Evolutionary conservation across 2,113 vertebrate species (phyloP), one percentile per base, ranked within the genome.

Genomic region (Odocoileus virginianus): DNA sequence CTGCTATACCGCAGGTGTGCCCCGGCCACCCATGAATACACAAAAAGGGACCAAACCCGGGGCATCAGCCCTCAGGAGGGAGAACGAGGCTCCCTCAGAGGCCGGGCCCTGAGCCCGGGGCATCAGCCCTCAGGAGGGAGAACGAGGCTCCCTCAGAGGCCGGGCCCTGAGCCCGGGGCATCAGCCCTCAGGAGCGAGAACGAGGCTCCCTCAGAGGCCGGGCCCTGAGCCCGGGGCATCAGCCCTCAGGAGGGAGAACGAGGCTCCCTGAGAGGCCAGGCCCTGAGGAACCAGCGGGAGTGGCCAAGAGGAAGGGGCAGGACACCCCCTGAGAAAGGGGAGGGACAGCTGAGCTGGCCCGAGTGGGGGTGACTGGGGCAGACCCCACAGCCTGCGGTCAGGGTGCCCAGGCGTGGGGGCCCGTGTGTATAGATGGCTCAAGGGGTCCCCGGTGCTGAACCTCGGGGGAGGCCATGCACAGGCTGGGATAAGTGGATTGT

Each of bases 31-130:
- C 4, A 0, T 15, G 28, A n/a, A 12, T 60, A 21, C 21, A 43
- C 55, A 36, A 0, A 47, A 15, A 19, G 40, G 16, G 27, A 5
- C 25, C 4, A 52, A 47, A 3, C 15, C 17, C 0, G 0, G 14
- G 45, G 78, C 16, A 23, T 28, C 21, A 28, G 2, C 19, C 43
- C 57, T 55, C 6, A 12, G 50, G 21, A 87, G 36, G 5, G 6
- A 76, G 23, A 45, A 14, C 0, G 6, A 12, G 74, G 25, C 43
- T 54, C 45, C 50, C 15, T 33, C 30, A 17, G 61, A 4, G 61
- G 30, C 61, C 45, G 11, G 27, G 5, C 86, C 61, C 81, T 50
- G 17, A 60, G 45, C 45, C 45, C 45, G 45, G 45, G 45, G 45
- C 45, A 47, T 47, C 10, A 47, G 45, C 45, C 10, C 45, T 47